A percentile compares a stretch with the other conserved stretches of the same genome.
Evolutionary conservation across 2,888 invertebrate species (phyloP).

Genomic region (Eilema griseolum): DNA sequence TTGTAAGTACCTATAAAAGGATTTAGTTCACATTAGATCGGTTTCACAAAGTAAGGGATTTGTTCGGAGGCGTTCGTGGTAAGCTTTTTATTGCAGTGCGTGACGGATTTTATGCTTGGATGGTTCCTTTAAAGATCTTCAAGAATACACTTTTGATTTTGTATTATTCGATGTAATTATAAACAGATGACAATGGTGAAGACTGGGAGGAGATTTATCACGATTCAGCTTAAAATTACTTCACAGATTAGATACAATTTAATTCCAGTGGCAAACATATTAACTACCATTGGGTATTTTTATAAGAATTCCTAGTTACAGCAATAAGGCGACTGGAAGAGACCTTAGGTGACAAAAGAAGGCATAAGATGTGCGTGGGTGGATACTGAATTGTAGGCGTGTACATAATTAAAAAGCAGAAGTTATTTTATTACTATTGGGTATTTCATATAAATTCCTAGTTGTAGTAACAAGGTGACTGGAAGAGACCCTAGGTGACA

Average conservation of each 20-base stretch:
- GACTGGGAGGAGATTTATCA: neutral
- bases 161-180: constrained; percentile 11
- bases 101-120: constrained; percentile 34
- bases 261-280: neutral
- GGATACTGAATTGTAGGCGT: too few relatives aligned
- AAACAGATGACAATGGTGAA: constrained; percentile 11
- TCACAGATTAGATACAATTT: neutral
- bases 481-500: neutral
- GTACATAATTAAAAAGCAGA: too few relatives aligned
- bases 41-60: constrained; percentile 46
- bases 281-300: neutral
- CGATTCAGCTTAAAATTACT: neutral
- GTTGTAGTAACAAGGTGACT: too few relatives aligned
- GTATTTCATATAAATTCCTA: neutral
- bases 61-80: constrained; percentile 68
- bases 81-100: constrained; percentile 45
- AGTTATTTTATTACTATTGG: neutral
- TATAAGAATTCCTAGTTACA: neutral
- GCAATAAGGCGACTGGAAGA: neutral
- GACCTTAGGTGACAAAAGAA: neutral
- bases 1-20: constrained; percentile 55
- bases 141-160: constrained; percentile 8
- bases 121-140: constrained; percentile 34
- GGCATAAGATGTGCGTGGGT: neutral
- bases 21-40: constrained; percentile 58